Evolutionary conservation across 23 tunicate genomes (phyloP).

Genomic region (Oikopleura albicans): DNA sequence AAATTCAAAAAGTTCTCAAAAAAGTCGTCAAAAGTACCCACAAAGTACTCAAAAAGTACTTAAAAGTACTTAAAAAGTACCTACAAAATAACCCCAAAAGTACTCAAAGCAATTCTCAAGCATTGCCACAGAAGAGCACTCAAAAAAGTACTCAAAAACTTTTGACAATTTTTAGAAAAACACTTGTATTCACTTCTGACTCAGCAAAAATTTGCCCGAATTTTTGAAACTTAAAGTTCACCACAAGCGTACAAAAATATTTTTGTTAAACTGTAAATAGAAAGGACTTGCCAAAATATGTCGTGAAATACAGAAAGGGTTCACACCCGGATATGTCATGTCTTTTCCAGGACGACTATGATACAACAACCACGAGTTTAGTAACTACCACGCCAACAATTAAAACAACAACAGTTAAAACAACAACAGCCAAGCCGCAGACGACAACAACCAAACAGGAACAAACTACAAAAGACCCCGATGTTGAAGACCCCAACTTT

Average conservation of each 20-base stretch:
- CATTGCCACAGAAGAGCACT: no score
- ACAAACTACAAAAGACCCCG: not conserved
- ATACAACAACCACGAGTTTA: not conserved
- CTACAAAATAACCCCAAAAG: no score
- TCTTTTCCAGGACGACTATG: not conserved
- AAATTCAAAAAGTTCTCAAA: no score
- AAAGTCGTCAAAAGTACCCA: not conserved
- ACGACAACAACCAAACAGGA: not conserved
- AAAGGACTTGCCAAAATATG: not conserved
- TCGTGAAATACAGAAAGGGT: not conserved
- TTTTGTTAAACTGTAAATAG: no score
- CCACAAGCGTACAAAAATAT: no score
- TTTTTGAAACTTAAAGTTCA: no score
- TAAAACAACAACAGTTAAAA: not conserved
- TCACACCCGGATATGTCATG: not conserved
- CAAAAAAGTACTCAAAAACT: no score
- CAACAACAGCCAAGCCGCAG: not conserved
- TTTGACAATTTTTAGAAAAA: no score
- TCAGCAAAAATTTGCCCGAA: no score
- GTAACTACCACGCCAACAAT: not conserved
- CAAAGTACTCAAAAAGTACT: not conserved
- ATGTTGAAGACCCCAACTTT: not conserved
- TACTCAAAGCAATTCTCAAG: no score
- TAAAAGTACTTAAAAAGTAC: no score
- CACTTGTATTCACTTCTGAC: no score